Evolutionary conservation across 2,113 vertebrate genomes (phyloP), one percentile per base, ranked within the genome.

Genomic region (Stercorarius parasiticus): DNA sequence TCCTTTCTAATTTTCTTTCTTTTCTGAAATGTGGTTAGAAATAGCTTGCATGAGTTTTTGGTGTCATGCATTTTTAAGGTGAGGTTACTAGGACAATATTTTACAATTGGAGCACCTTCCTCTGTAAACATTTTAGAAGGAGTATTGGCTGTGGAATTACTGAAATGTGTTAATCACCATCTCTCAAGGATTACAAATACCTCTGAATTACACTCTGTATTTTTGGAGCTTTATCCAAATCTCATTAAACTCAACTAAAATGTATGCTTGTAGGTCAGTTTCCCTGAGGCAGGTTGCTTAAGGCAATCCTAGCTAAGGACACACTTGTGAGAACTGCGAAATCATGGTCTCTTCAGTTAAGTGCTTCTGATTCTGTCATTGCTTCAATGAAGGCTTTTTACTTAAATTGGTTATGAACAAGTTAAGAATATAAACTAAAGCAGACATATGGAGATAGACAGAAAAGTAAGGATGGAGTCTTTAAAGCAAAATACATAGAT

Each of bases 171-270:
- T 80, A 50, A 50, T 10, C 6, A 0, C 22, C 14, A 6, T 50
- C 59, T 94, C 32, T 93, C 55, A 73, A 62, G 34, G 47, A 84
- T 64, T 83, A 29, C 32, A 74, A 86, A 78, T 73, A 69, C 20
- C 52, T 78, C 47, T 42, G 59, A 78, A 77, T 90, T 65, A 14
- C 10, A 1, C 21, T 82, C 29, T 13, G 83, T 77, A 21, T 61
- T 86, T 92, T 81, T 95, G 69, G 29, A 95, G n/a, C 34, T 17
- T 78, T 59, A 69, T 83, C 56, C 56, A 82, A 67, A 84, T 86
- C 77, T 87, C 88, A 95, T 96, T 86, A 88, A 95, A 69, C 14
- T 88, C 50, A 59, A 27, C 43, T 90, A 11, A 93, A 92, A 92
- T 66, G 6, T 25, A 25, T 86, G 16, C 86, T 84, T 90, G 92